Conservation (phyloP, 2,888 invertebrate genomes). For the Heteropelma amictum region DNA sequence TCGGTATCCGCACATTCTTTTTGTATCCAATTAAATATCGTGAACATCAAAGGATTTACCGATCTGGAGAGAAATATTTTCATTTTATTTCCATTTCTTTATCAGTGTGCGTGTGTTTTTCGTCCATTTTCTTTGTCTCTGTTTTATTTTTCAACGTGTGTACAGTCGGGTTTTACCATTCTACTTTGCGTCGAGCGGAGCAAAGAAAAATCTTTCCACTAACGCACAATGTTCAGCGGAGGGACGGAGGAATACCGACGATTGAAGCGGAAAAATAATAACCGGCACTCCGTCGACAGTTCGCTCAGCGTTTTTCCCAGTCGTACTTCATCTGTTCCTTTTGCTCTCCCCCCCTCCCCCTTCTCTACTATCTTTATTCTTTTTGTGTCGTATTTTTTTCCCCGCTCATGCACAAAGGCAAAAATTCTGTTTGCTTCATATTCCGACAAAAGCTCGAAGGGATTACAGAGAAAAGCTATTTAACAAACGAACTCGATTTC, state of each 20-base stretch:
- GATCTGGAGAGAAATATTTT: too few relatives aligned
- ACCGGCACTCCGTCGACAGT: constrained; percentile 37
- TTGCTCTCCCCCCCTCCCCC: background rate
- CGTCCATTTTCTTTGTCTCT: too few relatives aligned
- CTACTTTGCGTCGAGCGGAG: too few relatives aligned
- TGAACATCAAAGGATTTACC: too few relatives aligned
- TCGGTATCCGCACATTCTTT: too few relatives aligned
- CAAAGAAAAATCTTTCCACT: too few relatives aligned
- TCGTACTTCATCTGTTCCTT: constrained; percentile 1
- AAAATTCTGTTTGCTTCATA: background rate
- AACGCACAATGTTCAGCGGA: too few relatives aligned
- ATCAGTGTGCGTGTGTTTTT: too few relatives aligned
- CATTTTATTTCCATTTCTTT: too few relatives aligned
- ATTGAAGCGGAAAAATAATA: constrained; percentile 49
- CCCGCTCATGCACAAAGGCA: constrained; percentile 15
- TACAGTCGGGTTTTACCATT: too few relatives aligned
- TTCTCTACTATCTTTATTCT: background rate
- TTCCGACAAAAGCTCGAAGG: background rate
- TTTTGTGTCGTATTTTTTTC: constrained; percentile 12
- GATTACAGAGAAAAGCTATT: constrained; percentile 5
- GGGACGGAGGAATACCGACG: constrained; percentile 11
- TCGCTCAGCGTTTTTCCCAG: constrained; percentile 21
- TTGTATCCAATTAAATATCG: too few relatives aligned
- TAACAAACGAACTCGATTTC: constrained; percentile 28
- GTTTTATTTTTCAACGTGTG: too few relatives aligned